Conservation (phyloP, 2,797 vertebrate species). For the Myotis vivesi region DNA sequence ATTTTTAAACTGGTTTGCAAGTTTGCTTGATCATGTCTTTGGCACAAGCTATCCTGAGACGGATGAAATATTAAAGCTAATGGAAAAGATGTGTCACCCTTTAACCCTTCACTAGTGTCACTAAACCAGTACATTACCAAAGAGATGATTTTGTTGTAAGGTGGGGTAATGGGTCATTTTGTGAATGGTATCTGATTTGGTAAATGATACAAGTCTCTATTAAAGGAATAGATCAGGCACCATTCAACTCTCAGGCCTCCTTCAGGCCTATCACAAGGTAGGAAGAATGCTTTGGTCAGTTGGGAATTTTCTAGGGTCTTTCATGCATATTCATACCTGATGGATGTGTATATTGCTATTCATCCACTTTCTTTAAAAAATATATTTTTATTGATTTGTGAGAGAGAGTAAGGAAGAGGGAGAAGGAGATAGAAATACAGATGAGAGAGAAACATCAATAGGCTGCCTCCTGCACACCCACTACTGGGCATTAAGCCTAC, state of each 20-base stretch:
- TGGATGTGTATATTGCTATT: neutral
- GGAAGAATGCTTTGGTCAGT: neutral
- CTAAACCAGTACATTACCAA: neutral
- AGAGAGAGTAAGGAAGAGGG: too few species aligned
- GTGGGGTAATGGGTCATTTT: neutral
- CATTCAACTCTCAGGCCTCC: neutral
- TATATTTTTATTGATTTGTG: too few species aligned
- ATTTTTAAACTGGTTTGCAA: neutral
- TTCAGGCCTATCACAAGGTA: neutral
- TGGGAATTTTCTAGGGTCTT: neutral
- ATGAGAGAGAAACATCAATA: too few species aligned
- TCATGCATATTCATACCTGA: neutral
- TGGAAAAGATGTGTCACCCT: neutral
- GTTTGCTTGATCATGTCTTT: neutral
- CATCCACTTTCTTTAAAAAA: neutral
- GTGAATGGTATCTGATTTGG: neutral
- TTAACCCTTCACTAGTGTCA: neutral
- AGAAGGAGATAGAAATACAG: too few species aligned
- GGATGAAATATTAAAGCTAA: neutral
- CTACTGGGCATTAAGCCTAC: too few species aligned
- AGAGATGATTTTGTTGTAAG: neutral
- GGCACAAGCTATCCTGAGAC: neutral
- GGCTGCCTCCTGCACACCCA: too few species aligned
- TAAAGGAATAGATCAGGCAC: neutral
- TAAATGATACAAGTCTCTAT: neutral